Evolutionary conservation across 1,140 invertebrate genomes (phyloP).

Genomic region (Asobara japonica): DNA sequence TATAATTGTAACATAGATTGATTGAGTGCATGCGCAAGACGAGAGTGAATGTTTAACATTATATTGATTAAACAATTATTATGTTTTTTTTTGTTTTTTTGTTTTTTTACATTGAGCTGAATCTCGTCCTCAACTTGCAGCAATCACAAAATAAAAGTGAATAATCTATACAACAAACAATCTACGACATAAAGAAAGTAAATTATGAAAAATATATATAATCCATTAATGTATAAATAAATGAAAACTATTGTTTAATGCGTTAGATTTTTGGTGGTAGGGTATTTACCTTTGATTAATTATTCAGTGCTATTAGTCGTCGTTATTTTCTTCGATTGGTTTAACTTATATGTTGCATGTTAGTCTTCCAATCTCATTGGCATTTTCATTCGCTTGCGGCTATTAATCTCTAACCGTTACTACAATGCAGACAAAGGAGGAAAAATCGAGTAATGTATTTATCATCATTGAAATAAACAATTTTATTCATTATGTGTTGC

Average conservation of each 20-base stretch:
- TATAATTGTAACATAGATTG: too few species aligned
- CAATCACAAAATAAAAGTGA: not conserved
- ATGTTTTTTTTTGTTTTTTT: not conserved
- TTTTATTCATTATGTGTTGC: too few species aligned
- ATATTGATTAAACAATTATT: not conserved
- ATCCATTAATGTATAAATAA: not conserved
- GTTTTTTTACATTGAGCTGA: not conserved
- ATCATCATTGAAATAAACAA: too few species aligned
- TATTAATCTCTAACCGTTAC: not conserved
- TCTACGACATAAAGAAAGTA: not conserved
- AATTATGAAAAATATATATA: not conserved
- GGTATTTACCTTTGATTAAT: slow-evolving; percentile 27
- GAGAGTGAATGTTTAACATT: too few species aligned
- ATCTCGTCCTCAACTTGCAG: not conserved
- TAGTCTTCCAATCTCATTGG: slow-evolving; percentile 16
- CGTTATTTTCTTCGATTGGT: slow-evolving; percentile 5
- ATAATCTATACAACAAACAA: slow-evolving; percentile 4
- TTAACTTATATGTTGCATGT: not conserved
- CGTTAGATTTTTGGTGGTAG: slow-evolving; percentile 22
- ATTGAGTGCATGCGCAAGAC: too few species aligned
- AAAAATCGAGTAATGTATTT: not conserved
- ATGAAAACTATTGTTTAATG: slow-evolving; percentile 25
- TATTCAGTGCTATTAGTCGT: slow-evolving; percentile 33
- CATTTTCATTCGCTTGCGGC: not conserved
- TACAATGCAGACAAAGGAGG: not conserved